Base-by-base conservation (phyloP, 2,888 invertebrate genomes). In the Drosophila pegasa region DNA sequence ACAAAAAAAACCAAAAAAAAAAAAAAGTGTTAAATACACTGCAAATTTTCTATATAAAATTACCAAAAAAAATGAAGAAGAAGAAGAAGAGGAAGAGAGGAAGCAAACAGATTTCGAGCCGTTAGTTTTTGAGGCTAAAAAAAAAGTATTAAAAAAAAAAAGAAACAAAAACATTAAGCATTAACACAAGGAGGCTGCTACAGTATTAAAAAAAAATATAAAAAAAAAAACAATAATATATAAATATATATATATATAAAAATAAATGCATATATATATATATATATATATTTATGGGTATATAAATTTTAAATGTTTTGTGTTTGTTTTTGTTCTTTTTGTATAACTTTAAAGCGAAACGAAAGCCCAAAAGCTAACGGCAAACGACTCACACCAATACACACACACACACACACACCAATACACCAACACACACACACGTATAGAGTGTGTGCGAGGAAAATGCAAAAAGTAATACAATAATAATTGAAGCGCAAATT, bases 121-220 rank as follows among this genome's bases (percentile, higher is more conserved):
- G n/a, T n/a, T n/a, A 16, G 52, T 59, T 27, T 45, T 41, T 43
- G 27, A 6, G 25, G 3, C 25, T 31, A 37, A 10, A 16, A 33
- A 35, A 45, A 37, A 65, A 70, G 60, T 61, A 63, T 55, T 74
- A 35, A 60, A 67, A 51, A 45, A 29, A 9, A 43, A 57, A 51
- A 58, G 43, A 48, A 50, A 68, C 41, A 75, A 47, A 18, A 47
- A 69, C 50, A 63, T 59, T 70, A 67, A 60, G 29, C 58, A 75
- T 59, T 71, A 69, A 83, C 64, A 75, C 59, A 89, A 79, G 88
- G 90, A 89, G 90, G 90, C 90, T 90, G 89, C 90, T 86, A 89
- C 90, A 89, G 90, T 89, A 89, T 90, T 89, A 89, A 71, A 78
- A 75, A 68, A 51, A 71, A 62, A 25, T 22, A 57, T 69, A 75